A percentile compares a stretch with the other conserved stretches of the same genome.
Evolutionary conservation across 2,888 invertebrate genomes (phyloP).

Genomic region (Sarcophaga carnaria): DNA sequence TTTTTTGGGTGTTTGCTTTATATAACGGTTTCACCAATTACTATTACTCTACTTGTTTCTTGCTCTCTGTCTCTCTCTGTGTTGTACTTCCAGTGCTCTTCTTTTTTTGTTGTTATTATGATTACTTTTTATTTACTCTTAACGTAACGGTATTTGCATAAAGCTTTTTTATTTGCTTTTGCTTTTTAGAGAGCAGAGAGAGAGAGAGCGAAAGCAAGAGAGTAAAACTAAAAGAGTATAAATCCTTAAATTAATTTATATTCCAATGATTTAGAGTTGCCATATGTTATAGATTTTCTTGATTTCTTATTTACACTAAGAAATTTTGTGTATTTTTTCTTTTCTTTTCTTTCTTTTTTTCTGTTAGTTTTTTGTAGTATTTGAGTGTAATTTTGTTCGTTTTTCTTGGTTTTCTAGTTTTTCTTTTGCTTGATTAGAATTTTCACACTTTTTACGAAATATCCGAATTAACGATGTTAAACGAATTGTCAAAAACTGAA

Average conservation of each 20-base stretch:
- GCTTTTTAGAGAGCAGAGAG: background rate
- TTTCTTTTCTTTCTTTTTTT: background rate
- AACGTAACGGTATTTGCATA: conserved; percentile 3
- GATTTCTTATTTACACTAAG: background rate
- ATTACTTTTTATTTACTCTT: conserved; percentile 3
- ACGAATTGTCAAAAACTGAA: conserved; percentile 59
- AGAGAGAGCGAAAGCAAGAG: conserved; percentile 6
- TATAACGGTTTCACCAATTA: conserved; percentile 62
- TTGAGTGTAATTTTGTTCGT: conserved; percentile 15
- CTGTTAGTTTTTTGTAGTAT: background rate
- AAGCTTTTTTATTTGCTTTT: background rate
- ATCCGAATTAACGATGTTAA: conserved; percentile 51
- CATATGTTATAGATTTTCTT: conserved; percentile 65
- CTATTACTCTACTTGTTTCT: conserved; percentile 72
- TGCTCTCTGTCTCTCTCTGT: conserved; percentile 17
- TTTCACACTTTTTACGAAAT: conserved; percentile 23
- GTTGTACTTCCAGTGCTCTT: background rate
- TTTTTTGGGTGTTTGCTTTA: conserved; percentile 69
- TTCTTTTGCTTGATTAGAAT: conserved; percentile 34
- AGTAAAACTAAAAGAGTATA: conserved; percentile 4
- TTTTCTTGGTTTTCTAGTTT: conserved; percentile 18
- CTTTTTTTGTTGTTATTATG: background rate
- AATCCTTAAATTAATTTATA: conserved; percentile 50
- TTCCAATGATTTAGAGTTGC: conserved; percentile 69
- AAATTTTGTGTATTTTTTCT: background rate